Base-by-base conservation (phyloP, 2,888 invertebrate species). In the Ommatoiulus sabulosus region DNA sequence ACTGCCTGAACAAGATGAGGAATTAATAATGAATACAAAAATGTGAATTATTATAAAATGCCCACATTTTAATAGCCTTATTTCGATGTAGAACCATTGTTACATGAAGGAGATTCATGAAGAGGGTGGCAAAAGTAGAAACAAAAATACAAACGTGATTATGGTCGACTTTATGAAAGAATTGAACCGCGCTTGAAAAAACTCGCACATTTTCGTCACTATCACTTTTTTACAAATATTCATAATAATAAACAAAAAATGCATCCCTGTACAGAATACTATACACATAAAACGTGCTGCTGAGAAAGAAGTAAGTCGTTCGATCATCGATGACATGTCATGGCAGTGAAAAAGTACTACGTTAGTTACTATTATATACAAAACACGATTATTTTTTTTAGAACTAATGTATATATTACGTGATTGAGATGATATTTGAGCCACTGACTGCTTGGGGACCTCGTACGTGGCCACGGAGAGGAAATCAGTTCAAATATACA, bases 51-150 rank as follows among this genome's bases (percentile, higher is more conserved):
- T 80, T 80, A 80, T 80, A 80, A 80, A 80, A 80, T 80, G 80
- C 35, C 80, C 80, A 80, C 80, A 15, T 35, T 80, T 80, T 80
- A 80, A 80, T 80, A 80, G 80, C 80, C 80, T 80, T 35, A 80
- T 80, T 80, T 80, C 80, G 80, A 80, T 80, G 80, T 35, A 80
- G 80, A 80, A 80, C 80, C 80, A 80, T 80, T 80, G 80, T 80
- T 35, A 80, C 80, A 80, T 35, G 35, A 80, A 80, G 80, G 80
- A 43, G 80, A 80, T 80, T 80, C 35, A 80, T 80, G 80, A 35
- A 80, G 35, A 80, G 24, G 80, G 80, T 72, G 94, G 93, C 95
- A 95, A 92, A 94, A 94, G 92, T 94, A 94, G 94, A 97, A 93
- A 94, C 94, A 90, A 24, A 24, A 72, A 80, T 80, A 80, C 80